Conservation (phyloP, 2,888 invertebrate species). For the Pheosia gnoma region DNA sequence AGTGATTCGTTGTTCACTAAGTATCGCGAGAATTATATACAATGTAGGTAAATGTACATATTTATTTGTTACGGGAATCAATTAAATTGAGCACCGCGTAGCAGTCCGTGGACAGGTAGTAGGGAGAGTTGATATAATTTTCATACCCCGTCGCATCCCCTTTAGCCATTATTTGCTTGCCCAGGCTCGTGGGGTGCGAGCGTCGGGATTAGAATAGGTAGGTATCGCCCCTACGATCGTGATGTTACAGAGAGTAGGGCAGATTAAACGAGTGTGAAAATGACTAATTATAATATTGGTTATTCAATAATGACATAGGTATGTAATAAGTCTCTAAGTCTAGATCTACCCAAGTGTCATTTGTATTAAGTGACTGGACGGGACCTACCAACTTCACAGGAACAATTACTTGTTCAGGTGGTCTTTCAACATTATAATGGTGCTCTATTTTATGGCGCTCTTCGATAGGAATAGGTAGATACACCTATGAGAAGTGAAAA, state of each 20-base stretch:
- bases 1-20: not conserved
- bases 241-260: constrained; percentile 35
- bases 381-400: too few species aligned
- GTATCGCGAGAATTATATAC: not conserved
- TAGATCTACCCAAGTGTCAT: too few species aligned
- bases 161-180: constrained; percentile 39
- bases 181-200: constrained; percentile 25
- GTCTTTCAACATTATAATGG: too few species aligned
- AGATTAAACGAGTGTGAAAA: constrained; percentile 60
- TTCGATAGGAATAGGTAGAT: too few species aligned
- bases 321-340: too few species aligned
- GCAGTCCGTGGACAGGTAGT: constrained; percentile 19
- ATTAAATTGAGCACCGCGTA: constrained; percentile 44
- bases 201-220: constrained; percentile 13
- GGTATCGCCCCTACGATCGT: constrained; percentile 33
- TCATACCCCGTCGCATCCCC: constrained; percentile 43
- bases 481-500: too few species aligned
- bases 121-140: constrained; percentile 48
- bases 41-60: not conserved
- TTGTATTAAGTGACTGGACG: too few species aligned
- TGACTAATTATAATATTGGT: constrained; percentile 37
- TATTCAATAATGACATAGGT: too few species aligned
- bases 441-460: too few species aligned
- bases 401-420: too few species aligned
- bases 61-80: constrained; percentile 34